These are phyloP conservation scores for Agrotis clavis DNA, from an alignment of 2,888 invertebrate species.

Conservation along the genomic window DNA sequence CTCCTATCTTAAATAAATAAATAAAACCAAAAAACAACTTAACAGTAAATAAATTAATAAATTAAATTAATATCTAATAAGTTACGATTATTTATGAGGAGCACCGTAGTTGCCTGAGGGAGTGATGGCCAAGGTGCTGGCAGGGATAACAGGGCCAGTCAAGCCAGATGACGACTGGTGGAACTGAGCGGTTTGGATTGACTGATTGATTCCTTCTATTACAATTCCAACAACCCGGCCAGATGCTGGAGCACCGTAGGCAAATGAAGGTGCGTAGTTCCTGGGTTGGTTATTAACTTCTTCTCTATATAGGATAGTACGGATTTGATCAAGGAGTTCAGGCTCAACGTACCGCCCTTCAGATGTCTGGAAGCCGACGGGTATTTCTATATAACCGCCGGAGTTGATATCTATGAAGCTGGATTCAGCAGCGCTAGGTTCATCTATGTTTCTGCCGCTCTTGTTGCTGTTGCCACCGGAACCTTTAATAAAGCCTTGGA, in stretches of 20 bases:
- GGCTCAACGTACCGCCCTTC: conserved; percentile 31
- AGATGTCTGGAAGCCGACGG: conserved; percentile 4
- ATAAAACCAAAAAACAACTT: not conserved
- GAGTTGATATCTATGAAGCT: not conserved
- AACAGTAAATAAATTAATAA: conserved; percentile 23
- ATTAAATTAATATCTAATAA: not conserved
- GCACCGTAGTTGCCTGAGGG: not conserved
- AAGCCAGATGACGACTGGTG: conserved; percentile 6
- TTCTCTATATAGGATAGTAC: conserved; percentile 14
- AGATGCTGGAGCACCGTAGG: not conserved
- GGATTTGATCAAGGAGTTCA: conserved; percentile 27
- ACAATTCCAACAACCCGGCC: conserved; percentile 14
- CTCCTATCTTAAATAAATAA: conserved; percentile 25
- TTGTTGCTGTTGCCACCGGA: not conserved
- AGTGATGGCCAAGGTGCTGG: not conserved
- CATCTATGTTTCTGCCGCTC: not conserved
- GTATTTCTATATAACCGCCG: not conserved
- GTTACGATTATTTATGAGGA: not conserved
- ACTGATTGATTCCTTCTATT: conserved; percentile 10
- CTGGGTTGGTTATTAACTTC: conserved; percentile 3
- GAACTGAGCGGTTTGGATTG: conserved; percentile 15
- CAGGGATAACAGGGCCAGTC: too few species aligned
- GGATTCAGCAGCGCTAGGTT: not conserved
- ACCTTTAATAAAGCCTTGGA: not conserved
- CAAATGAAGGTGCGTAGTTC: not conserved